Evolutionary conservation across 2,797 vertebrate genomes (phyloP).

Genomic region (Rhynchotus rufescens): DNA sequence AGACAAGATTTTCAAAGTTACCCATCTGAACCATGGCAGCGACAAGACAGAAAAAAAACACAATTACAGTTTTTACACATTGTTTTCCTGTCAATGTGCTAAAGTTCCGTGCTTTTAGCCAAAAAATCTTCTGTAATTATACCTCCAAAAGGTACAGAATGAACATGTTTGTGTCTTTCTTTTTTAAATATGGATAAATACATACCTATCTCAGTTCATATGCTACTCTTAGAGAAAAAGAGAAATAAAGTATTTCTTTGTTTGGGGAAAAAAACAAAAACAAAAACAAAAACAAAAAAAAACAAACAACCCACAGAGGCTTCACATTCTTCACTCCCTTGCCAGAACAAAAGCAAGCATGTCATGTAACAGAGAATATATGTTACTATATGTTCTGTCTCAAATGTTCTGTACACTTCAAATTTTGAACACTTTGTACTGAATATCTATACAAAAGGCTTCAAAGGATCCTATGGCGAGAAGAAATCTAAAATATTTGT

Average conservation of each 20-base stretch:
- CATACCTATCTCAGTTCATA: accelerated
- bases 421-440: not conserved
- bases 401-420: not conserved
- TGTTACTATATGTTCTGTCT: not conserved
- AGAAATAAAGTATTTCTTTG: not conserved
- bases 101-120: not conserved
- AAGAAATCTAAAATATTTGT: not conserved
- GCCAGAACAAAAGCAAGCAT: not conserved
- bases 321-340: not conserved
- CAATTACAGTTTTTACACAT: not conserved
- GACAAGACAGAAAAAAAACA: not conserved
- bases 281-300: too few species aligned
- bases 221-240: not conserved
- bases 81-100: not conserved
- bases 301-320: not conserved
- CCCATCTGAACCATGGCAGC: not conserved
- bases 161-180: not conserved
- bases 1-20: not conserved
- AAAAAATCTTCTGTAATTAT: not conserved
- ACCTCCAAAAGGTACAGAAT: not conserved
- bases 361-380: not conserved
- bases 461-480: not conserved
- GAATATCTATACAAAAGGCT: not conserved
- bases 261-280: not conserved
- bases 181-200: not conserved